These are phyloP conservation scores for Montipora cactus DNA, from an alignment of 64 coral and sea anemone genomes.

Conservation along the genomic window DNA sequence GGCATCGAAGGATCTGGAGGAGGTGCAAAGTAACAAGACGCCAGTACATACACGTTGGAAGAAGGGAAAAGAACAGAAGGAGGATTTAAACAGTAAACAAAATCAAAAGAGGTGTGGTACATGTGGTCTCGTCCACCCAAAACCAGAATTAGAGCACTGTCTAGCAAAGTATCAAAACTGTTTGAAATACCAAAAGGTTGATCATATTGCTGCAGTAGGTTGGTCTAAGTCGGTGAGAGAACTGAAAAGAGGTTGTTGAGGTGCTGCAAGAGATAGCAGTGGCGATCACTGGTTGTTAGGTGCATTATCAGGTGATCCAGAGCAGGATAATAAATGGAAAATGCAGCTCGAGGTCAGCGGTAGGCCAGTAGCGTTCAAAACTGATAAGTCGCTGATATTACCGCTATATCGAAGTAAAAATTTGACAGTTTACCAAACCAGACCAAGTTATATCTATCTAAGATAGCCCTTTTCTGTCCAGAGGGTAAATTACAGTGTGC, in stretches of 20 bases:
- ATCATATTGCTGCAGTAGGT: constrained; percentile 1
- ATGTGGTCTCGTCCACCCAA: neutral
- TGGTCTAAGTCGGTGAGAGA: neutral
- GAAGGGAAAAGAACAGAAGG: neutral
- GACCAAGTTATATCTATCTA: neutral
- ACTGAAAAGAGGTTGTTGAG: neutral
- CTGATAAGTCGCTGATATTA: constrained; percentile 11
- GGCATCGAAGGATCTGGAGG: neutral
- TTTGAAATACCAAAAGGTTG: constrained; percentile 8
- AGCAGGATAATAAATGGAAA: constrained; percentile 6
- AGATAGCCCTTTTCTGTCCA: neutral
- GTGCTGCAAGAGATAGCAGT: neutral
- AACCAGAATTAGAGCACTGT: neutral
- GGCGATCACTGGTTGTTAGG: neutral
- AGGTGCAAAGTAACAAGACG: neutral
- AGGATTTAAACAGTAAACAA: neutral
- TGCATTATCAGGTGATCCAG: neutral
- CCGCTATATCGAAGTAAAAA: neutral
- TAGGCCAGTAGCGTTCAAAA: neutral
- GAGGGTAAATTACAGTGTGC: constrained; percentile 4
- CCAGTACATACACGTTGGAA: neutral
- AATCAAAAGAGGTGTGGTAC: neutral
- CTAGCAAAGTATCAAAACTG: neutral
- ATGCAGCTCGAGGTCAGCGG: neutral
- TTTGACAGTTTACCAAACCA: neutral